Percentiles rank a stretch among this genome's conserved stretches.
These are phyloP conservation scores for Xenus cinereus DNA, from an alignment of 2,113 vertebrate genomes.

Conservation along the genomic window DNA sequence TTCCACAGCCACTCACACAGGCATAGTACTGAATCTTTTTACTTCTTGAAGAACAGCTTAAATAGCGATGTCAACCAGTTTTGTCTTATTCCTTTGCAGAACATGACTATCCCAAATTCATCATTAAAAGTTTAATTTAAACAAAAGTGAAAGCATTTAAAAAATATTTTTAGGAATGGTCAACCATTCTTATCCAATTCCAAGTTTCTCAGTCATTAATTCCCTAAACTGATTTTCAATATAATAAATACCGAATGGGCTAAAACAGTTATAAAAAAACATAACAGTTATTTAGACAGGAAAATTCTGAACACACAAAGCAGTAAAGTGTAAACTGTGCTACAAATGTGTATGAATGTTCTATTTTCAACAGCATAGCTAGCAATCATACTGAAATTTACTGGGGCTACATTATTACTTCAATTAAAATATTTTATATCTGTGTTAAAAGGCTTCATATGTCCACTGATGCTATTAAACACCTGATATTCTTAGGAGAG, in stretches of 20 bases:
- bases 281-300: neutral
- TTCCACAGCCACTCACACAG: neutral
- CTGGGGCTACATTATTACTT: neutral
- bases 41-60: neutral
- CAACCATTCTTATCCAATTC: neutral
- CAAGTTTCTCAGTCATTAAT: neutral
- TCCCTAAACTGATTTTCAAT: neutral
- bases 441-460: neutral
- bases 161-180: neutral
- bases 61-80: neutral
- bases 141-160: neutral
- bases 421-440: neutral
- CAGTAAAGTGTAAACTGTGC: neutral
- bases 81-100: neutral
- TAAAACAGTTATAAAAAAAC: neutral
- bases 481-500: neutral
- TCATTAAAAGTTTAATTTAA: neutral
- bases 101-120: neutral
- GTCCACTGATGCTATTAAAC: neutral
- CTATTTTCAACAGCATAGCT: neutral
- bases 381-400: neutral
- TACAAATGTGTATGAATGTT: neutral
- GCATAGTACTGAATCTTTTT: neutral
- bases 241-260: neutral
- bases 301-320: neutral